phyloP scores from a whole-genome alignment of 2,113 vertebrate genomes.

The Xyrauchen texanus region DNA sequence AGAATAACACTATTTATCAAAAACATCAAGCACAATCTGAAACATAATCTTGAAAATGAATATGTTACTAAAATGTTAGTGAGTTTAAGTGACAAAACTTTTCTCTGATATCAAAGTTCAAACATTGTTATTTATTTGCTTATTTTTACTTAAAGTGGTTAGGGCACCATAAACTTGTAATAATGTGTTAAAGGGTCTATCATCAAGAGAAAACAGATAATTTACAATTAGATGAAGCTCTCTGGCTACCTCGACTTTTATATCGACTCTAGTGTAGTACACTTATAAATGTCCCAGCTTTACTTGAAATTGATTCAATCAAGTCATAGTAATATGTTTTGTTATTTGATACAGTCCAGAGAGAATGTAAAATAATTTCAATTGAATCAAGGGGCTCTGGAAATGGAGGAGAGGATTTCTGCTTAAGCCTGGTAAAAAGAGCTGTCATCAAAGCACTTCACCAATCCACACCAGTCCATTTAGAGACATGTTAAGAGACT shows the following conservation, averaged over 20 bases:
- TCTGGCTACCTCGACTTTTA: slow-evolving; percentile 41
- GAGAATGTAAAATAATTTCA: slow-evolving; percentile 50
- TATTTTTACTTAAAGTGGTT: no score
- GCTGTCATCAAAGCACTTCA: slow-evolving; percentile 52
- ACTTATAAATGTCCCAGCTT: slow-evolving; percentile 26
- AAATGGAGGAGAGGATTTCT: slow-evolving; percentile 38
- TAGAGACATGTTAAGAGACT: slow-evolving; percentile 68
- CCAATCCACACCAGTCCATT: slow-evolving; percentile 73
- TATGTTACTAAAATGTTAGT: no score
- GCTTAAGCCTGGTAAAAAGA: slow-evolving; percentile 48
- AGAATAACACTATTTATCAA: neutral
- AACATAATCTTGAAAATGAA: no score
- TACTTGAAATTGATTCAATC: slow-evolving; percentile 44
- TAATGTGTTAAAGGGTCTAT: slow-evolving; percentile 28
- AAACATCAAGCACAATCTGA: neutral
- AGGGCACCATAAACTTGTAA: slow-evolving; percentile 1
- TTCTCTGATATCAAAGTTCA: no score
- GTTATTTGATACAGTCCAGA: slow-evolving; percentile 53
- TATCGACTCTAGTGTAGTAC: slow-evolving; percentile 4
- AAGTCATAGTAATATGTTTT: slow-evolving; percentile 38
- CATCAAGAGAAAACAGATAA: slow-evolving; percentile 20
- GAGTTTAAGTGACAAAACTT: no score
- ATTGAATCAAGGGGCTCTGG: slow-evolving; percentile 47
- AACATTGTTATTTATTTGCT: no score
- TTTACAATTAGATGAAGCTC: slow-evolving; percentile 26